A percentile compares a stretch with the other conserved stretches of the same genome.
Evolutionary conservation across 1,140 invertebrate genomes (phyloP).

Genomic region (Parapsyche elsis): DNA sequence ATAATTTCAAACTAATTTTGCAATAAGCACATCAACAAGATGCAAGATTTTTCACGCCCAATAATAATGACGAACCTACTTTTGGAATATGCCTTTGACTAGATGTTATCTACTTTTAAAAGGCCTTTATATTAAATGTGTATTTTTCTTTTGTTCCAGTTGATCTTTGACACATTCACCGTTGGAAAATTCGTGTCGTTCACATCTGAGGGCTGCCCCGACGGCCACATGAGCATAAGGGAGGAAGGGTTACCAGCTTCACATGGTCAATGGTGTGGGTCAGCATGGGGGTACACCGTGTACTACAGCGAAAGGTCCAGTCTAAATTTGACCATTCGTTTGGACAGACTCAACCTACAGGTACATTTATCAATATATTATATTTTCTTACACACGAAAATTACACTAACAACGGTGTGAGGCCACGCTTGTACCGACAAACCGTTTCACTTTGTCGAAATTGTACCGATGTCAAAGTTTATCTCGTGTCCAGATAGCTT

Average conservation of each 20-base stretch:
- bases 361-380: slow-evolving; percentile 63
- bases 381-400: too few relatives aligned
- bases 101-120: too few relatives aligned
- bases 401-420: too few relatives aligned
- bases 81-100: too few relatives aligned
- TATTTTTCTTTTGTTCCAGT: slow-evolving; percentile 63
- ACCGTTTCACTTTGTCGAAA: too few relatives aligned
- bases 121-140: not conserved
- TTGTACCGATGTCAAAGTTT: too few relatives aligned
- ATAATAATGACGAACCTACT: too few relatives aligned
- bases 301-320: slow-evolving; percentile 86
- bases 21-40: too few relatives aligned
- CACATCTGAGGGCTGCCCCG: slow-evolving; percentile 81
- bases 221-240: slow-evolving; percentile 82
- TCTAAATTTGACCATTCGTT: slow-evolving; percentile 78
- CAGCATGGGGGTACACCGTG: slow-evolving; percentile 85
- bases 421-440: too few relatives aligned
- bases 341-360: slow-evolving; percentile 79
- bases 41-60: too few relatives aligned
- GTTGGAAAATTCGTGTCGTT: slow-evolving; percentile 80
- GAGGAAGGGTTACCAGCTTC: slow-evolving; percentile 77
- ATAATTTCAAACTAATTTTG: too few relatives aligned
- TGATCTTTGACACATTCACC: slow-evolving; percentile 81
- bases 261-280: slow-evolving; percentile 86
- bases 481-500: too few relatives aligned